Evolutionary conservation across 2,113 vertebrate species (phyloP), one percentile per base, ranked within the genome.

Genomic region (Colossoma macropomum): DNA sequence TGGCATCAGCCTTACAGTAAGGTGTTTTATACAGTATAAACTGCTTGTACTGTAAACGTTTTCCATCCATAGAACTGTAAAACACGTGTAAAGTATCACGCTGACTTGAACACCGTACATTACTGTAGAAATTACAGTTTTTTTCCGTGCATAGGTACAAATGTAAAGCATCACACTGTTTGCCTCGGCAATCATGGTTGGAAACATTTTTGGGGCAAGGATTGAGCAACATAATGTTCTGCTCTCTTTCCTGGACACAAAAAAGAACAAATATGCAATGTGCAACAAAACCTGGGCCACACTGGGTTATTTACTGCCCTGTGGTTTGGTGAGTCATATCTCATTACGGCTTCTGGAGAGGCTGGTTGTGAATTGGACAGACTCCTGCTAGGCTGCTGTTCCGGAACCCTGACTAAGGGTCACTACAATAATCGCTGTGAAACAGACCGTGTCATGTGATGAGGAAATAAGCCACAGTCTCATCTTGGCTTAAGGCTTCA

Each of bases 271-370:
- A 3, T 23, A 21, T 23, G 4, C 54, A 75, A 7, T 56, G 54
- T 23, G 17, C 54, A 56, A 3, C 54, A 56, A 56, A 27, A n/a
- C 25, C 10, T 69, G 30, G 19, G 72, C 54, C 54, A 76, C 52
- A 21, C 45, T 30, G 65, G 65, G n/a, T 75, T 54, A 75, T 34
- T 86, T 83, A 68, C 60, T 79, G 84, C 70, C 41, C 59, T 73
- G 48, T 50, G 63, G 77, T 80, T 63, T 70, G 69, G 27, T 80
- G 85, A 84, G 63, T 84, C 70, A 81, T 87, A 59, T 59, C 65
- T 75, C 45, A 82, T 84, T 60, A 86, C 25, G 30, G 28, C 62
- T 77, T 77, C 32, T 68, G 62, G 75, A 45, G 59, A 52, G 50
- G 80, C 73, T 75, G 59, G 38, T 32, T 72, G 41, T 69, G 60